These are phyloP conservation scores for Lottia gigantea DNA, from an alignment of 2,888 invertebrate genomes.

Conservation along the genomic window DNA sequence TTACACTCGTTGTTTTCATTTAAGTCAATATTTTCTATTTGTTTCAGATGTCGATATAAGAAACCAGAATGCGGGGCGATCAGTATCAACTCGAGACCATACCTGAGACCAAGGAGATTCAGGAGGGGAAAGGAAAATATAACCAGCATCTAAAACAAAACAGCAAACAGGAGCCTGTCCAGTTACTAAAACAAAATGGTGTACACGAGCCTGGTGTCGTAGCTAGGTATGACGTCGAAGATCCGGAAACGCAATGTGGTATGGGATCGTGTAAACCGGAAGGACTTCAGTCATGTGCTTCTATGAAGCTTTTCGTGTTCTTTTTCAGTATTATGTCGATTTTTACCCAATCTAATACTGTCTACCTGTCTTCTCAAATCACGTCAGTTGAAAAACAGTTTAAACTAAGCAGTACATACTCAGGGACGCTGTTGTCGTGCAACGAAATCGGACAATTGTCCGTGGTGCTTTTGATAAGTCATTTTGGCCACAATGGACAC, in stretches of 20 bases:
- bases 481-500: constrained; percentile 34
- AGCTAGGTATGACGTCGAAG: background rate
- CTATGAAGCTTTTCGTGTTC: constrained; percentile 19
- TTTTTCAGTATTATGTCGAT: constrained; percentile 22
- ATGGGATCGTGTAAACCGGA: constrained; percentile 16
- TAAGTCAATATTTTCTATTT: too few species aligned
- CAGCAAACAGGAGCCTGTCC: too few species aligned
- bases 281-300: constrained; percentile 20
- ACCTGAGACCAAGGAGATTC: too few species aligned
- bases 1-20: too few species aligned
- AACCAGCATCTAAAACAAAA: too few species aligned
- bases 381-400: constrained; percentile 48
- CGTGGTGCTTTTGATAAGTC: constrained; percentile 42
- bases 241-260: constrained; percentile 18
- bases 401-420: constrained; percentile 39
- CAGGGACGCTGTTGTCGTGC: constrained; percentile 45
- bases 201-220: too few species aligned
- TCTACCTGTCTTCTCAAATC: constrained; percentile 34
- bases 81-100: too few species aligned
- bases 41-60: too few species aligned
- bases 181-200: too few species aligned
- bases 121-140: too few species aligned
- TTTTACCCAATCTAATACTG: constrained; percentile 17
- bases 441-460: constrained; percentile 50
- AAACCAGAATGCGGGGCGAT: too few species aligned